Conservation (phyloP, 2,888 invertebrate genomes). For the Drosophila formosana region DNA sequence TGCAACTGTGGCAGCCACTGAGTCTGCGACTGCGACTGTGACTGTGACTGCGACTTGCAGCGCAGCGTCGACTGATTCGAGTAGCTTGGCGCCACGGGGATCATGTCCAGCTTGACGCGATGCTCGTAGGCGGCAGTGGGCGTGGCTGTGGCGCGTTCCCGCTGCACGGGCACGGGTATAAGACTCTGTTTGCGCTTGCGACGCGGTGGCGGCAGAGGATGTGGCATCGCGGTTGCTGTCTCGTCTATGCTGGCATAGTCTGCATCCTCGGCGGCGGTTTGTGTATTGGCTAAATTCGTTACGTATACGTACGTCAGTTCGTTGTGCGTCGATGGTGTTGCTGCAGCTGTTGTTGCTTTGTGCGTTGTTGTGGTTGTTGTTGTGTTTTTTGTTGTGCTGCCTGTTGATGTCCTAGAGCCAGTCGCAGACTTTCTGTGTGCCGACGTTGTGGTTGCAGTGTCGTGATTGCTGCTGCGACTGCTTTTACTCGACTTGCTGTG, state of each 20-base stretch:
- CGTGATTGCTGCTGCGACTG: slow-evolving; percentile 45
- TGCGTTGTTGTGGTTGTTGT: slow-evolving; percentile 51
- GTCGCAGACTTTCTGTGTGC: slow-evolving; percentile 58
- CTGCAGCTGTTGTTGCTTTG: slow-evolving; percentile 51
- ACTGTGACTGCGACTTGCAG: slow-evolving; percentile 49
- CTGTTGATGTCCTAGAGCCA: slow-evolving; percentile 45
- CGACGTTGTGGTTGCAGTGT: slow-evolving; percentile 47
- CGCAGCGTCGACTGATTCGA: slow-evolving; percentile 82
- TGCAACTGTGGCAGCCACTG: too few relatives aligned
- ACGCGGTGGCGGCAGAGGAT: slow-evolving; percentile 80
- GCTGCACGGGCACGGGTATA: slow-evolving; percentile 74
- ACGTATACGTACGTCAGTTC: slow-evolving; percentile 85
- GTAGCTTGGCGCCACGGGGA: slow-evolving; percentile 74
- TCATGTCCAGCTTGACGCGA: slow-evolving; percentile 72
- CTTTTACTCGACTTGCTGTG: slow-evolving; percentile 52
- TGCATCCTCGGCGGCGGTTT: slow-evolving; percentile 52
- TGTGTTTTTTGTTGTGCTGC: slow-evolving; percentile 47
- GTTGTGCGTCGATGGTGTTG: slow-evolving; percentile 67
- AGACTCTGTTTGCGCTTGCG: slow-evolving; percentile 83
- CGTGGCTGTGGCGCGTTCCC: slow-evolving; percentile 43
- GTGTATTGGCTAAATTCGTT: slow-evolving; percentile 80
- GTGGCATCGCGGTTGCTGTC: slow-evolving; percentile 17
- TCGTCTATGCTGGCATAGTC: slow-evolving; percentile 72
- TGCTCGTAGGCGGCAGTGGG: slow-evolving; percentile 75
- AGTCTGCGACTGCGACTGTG: neutral